Percentiles rank a stretch among this genome's conserved stretches.
These are phyloP conservation scores for Mobula birostris DNA, from an alignment of 2,113 vertebrate genomes.

Conservation along the genomic window DNA sequence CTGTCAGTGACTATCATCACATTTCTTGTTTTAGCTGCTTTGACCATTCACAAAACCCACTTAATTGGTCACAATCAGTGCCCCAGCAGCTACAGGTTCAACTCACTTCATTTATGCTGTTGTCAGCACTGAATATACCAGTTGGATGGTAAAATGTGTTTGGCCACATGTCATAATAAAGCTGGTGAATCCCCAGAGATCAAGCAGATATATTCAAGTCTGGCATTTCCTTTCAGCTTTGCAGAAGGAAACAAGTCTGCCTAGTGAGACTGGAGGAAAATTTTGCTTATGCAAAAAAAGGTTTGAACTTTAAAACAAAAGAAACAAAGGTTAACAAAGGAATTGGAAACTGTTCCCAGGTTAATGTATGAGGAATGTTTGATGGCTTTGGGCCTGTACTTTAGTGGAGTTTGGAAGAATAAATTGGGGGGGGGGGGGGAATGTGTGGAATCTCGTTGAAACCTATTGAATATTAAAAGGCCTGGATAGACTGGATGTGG, in stretches of 20 bases:
- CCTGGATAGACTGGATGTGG: no score
- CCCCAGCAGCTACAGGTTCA: slow-evolving; percentile 5
- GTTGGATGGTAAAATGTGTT: slow-evolving; percentile 15
- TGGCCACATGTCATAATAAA: not conserved
- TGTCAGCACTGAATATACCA: slow-evolving; percentile 8
- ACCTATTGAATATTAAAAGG: no score
- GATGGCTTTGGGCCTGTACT: no score
- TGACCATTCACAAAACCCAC: not conserved
- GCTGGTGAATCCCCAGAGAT: not conserved
- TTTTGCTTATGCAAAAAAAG: not conserved
- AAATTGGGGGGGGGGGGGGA: no score
- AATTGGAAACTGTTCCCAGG: no score
- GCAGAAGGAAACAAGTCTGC: not conserved
- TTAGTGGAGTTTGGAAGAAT: no score
- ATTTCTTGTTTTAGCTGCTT: slow-evolving; percentile 1
- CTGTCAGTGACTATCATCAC: not conserved
- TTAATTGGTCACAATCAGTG: slow-evolving; percentile 12
- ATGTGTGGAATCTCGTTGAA: no score
- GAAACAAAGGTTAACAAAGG: not conserved
- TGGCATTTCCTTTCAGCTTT: slow-evolving; percentile 16
- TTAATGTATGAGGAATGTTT: no score
- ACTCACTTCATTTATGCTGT: not conserved
- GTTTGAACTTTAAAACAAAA: not conserved
- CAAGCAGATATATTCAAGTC: not conserved
- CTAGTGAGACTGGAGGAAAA: not conserved